Evolutionary conservation across 2,113 vertebrate species (phyloP), one percentile per base, ranked within the genome.

Genomic region (Erinaceus europaeus): DNA sequence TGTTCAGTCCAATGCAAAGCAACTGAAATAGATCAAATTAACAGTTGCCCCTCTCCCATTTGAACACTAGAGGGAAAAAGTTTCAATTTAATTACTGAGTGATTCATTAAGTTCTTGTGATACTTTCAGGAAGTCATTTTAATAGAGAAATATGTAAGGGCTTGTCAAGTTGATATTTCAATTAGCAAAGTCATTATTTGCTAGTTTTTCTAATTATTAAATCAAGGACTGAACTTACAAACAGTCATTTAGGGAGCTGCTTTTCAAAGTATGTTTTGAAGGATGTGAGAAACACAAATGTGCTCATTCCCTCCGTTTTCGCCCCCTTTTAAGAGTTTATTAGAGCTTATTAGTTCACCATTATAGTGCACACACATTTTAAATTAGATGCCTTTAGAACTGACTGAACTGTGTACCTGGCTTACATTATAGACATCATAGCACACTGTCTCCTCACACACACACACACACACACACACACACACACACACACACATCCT

Each of bases 81-180:
- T 18, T 93, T 78, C 61, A 34, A 69, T 48, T 94, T 92, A 91
- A 95, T 95, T 95, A 96, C 84, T 17, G 73, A 72, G 21, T 1
- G 4, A 94, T 89, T 74, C 75, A 44, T 93, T 96, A 78, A 78
- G 36, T 88, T 88, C 91, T 50, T 90, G 14, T 18, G n/a, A 62
- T 73, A 81, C 5, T 94, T 95, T 86, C 75, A 40, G 17, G 87
- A 90, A 94, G 71, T 29, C 52, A 34, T 79, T 71, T 89, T 91
- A 91, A 86, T 88, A 81, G n/a, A 80, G 61, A 87, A 87, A 91
- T 91, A 84, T 89, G 74, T 71, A 77, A 81, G 32, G 78, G n/a
- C 89, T 90, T 93, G 81, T 84, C 76, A 71, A 86, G 91, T 44
- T 53, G 64, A 14, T 78, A 89, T 84, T 93, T 89, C 89, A 87